These are phyloP conservation scores for Aeoliscus strigatus DNA, from an alignment of 2,797 vertebrate genomes.

Conservation along the genomic window DNA sequence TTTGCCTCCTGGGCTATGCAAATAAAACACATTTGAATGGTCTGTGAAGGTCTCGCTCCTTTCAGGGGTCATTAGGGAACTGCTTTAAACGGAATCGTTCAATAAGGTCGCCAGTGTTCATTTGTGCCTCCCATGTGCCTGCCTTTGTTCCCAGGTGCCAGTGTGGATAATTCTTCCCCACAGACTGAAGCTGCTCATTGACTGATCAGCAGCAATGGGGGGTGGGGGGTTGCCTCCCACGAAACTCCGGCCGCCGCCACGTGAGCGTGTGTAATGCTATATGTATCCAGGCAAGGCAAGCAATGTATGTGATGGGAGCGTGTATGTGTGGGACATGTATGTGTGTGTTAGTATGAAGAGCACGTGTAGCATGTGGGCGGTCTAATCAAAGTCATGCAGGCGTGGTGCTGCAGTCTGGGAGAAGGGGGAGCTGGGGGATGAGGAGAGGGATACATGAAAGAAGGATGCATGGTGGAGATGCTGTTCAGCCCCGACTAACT, in stretches of 20 bases:
- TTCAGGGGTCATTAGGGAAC: slow-evolving; percentile 12
- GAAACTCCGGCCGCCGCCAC: slow-evolving; percentile 11
- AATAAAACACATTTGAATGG: too few species aligned
- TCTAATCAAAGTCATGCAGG: slow-evolving; percentile 40
- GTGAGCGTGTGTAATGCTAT: slow-evolving; percentile 24
- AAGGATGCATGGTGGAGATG: slow-evolving; percentile 10
- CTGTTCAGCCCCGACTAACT: slow-evolving; percentile 39
- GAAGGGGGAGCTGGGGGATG: slow-evolving; percentile 7
- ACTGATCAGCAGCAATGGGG: slow-evolving; percentile 39
- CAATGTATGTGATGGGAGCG: slow-evolving; percentile 7
- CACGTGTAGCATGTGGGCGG: slow-evolving; percentile 49
- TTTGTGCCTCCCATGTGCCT: slow-evolving; percentile 1
- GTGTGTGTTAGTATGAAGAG: slow-evolving; percentile 15
- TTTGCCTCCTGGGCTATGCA: too few species aligned
- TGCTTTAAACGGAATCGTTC: slow-evolving; percentile 12
- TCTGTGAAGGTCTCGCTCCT: too few species aligned
- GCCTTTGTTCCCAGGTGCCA: slow-evolving; percentile 25
- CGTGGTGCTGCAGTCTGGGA: slow-evolving; percentile 14
- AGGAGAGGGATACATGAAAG: slow-evolving; percentile 17
- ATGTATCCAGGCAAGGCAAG: slow-evolving; percentile 17
- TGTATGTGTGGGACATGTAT: slow-evolving; percentile 6
- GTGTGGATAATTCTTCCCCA: slow-evolving; percentile 17
- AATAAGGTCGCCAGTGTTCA: slow-evolving; percentile 1
- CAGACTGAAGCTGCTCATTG: slow-evolving; percentile 42
- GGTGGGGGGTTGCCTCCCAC: slow-evolving; percentile 4